phyloP scores from a whole-genome alignment of 2,113 vertebrate genomes.

The Hassar affinis region DNA sequence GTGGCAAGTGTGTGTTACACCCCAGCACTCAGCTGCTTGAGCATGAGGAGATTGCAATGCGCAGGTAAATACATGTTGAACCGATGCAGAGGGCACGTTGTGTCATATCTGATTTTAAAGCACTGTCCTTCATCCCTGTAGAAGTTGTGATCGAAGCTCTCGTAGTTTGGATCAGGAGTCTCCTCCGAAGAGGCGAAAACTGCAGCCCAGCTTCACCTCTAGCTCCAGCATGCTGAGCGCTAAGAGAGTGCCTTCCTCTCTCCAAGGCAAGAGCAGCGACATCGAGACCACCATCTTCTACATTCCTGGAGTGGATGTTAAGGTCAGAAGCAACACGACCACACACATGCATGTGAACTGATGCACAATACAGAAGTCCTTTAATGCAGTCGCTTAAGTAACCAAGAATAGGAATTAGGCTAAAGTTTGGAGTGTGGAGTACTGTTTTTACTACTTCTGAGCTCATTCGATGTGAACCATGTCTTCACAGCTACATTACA shows the following conservation, averaged over 20 bases:
- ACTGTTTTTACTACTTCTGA: not conserved
- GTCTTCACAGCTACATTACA: conserved; percentile 88
- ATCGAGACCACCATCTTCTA: conserved; percentile 96
- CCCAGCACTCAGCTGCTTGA: conserved; percentile 88
- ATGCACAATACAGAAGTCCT: not conserved
- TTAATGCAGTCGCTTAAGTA: not conserved
- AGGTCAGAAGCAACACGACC: conserved; percentile 72
- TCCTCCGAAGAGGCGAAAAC: conserved; percentile 94
- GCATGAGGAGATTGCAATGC: conserved; percentile 86
- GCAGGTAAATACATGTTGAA: conserved; percentile 76
- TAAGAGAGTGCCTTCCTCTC: conserved; percentile 90
- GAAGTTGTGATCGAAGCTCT: conserved; percentile 90
- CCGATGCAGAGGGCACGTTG: not conserved
- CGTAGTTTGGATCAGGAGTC: conserved; percentile 94
- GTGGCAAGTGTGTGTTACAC: conserved; percentile 95
- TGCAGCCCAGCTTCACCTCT: conserved; percentile 86
- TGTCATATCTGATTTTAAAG: not conserved
- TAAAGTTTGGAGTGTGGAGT: too few species aligned
- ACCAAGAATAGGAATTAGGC: not conserved
- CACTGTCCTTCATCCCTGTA: conserved; percentile 54
- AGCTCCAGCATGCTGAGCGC: conserved; percentile 86
- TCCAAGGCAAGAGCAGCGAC: conserved; percentile 91
- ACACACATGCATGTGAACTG: not conserved
- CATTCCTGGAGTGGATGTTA: conserved; percentile 97
- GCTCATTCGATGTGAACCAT: not conserved